phyloP scores from a whole-genome alignment of 2,797 vertebrate genomes.

The Schizopygopsis malacanthus region DNA sequence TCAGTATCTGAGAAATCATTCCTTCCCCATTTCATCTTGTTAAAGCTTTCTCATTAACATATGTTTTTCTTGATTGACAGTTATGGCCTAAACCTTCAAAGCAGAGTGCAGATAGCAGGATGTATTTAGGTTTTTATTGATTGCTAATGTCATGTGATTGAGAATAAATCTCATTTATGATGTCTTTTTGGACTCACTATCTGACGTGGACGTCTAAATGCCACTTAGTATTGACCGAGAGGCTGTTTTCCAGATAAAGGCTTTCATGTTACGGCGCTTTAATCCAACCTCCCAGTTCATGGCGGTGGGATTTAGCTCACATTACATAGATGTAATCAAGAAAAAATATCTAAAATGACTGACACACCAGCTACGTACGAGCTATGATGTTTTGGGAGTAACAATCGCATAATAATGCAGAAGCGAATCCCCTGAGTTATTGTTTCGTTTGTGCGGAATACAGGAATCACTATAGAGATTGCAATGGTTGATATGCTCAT shows the following conservation, averaged over 20 bases:
- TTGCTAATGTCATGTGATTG: constrained; percentile 53
- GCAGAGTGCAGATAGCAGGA: constrained; percentile 10
- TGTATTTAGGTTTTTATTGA: constrained; percentile 45
- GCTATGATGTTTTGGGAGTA: not conserved
- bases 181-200: constrained; percentile 47
- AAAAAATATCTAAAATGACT: constrained; percentile 31
- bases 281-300: constrained; percentile 67
- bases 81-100: not conserved
- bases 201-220: constrained; percentile 59
- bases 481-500: not conserved
- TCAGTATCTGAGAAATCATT: not conserved
- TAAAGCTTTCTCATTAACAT: not conserved
- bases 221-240: constrained; percentile 60
- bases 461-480: not conserved
- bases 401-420: not conserved
- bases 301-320: constrained; percentile 67
- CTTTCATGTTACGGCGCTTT: constrained; percentile 65
- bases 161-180: constrained; percentile 49
- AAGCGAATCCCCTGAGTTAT: constrained; percentile 12
- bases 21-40: not conserved
- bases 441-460: not conserved
- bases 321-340: constrained; percentile 62
- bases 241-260: constrained; percentile 69
- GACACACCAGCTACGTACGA: not conserved
- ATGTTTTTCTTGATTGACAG: not conserved